Percentiles rank a stretch among this genome's conserved stretches.
These are phyloP conservation scores for Antedon mediterranea DNA, from an alignment of 53 echinoderm and acorn worm genomes.

Conservation along the genomic window DNA sequence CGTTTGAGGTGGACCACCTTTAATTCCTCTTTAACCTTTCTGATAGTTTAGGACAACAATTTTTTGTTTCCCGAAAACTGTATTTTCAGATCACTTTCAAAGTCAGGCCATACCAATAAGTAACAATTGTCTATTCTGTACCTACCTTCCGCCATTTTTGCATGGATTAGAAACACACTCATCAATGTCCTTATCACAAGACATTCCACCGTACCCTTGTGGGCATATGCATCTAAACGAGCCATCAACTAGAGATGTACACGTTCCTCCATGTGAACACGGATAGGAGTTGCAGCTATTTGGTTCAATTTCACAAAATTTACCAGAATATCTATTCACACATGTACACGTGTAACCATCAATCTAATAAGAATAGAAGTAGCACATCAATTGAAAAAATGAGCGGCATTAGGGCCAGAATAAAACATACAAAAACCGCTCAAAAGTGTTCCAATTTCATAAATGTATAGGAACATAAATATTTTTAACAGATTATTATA, in stretches of 20 bases:
- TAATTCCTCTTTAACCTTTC: too few species aligned
- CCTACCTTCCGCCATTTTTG: constrained; percentile 7
- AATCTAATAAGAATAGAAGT: neutral
- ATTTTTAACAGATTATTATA: too few species aligned
- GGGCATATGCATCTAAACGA: neutral
- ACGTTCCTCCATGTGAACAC: neutral
- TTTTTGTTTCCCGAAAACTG: too few species aligned
- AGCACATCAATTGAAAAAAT: neutral
- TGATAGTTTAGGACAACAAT: too few species aligned
- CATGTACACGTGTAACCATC: neutral
- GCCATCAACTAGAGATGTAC: neutral
- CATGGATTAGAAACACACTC: constrained; percentile 29
- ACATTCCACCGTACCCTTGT: neutral
- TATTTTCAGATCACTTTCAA: too few species aligned
- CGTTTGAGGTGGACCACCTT: too few species aligned
- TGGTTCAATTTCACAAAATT: neutral
- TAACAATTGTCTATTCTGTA: too few species aligned
- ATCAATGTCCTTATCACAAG: constrained; percentile 7
- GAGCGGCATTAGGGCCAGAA: too few species aligned
- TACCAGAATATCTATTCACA: neutral
- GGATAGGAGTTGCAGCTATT: neutral
- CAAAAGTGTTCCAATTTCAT: too few species aligned
- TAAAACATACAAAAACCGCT: too few species aligned
- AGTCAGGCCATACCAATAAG: too few species aligned
- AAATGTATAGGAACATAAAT: too few species aligned